These are phyloP conservation scores for Sebastes jordani DNA, from an alignment of 2,797 vertebrate genomes.

Conservation along the genomic window DNA sequence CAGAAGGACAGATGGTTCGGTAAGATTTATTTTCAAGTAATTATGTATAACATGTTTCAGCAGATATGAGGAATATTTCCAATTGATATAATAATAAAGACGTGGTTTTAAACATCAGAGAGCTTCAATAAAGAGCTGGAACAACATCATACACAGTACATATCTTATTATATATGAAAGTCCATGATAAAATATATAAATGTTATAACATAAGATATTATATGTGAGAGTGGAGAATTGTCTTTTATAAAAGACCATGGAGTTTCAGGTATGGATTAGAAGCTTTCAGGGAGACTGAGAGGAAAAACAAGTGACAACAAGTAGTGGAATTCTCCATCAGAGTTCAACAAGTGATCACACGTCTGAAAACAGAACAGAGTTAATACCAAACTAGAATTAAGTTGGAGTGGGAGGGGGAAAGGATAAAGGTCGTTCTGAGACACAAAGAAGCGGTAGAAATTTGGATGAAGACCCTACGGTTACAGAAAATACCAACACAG, in stretches of 20 bases:
- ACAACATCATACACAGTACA: too few species aligned
- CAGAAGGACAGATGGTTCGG: not conserved
- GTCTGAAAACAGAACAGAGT: not conserved
- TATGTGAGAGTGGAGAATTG: not conserved
- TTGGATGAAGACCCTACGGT: not conserved
- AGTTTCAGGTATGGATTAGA: too few species aligned
- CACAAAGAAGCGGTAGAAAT: not conserved
- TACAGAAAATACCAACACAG: not conserved
- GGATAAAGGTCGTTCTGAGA: not conserved
- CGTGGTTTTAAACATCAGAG: not conserved
- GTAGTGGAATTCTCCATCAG: not conserved
- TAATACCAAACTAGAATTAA: not conserved
- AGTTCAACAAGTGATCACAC: not conserved
- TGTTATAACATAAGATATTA: too few species aligned
- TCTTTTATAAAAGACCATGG: not conserved
- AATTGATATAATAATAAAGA: not conserved
- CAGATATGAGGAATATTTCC: not conserved
- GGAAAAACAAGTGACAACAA: not conserved
- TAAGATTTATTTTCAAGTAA: not conserved
- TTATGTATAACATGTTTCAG: not conserved
- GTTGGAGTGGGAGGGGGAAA: not conserved
- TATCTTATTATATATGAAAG: too few species aligned
- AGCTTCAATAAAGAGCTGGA: not conserved
- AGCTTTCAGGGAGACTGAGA: not conserved
- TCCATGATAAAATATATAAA: fast-evolving